Evolutionary conservation across 2,113 vertebrate genomes (phyloP).

Genomic region (Equus quagga): DNA sequence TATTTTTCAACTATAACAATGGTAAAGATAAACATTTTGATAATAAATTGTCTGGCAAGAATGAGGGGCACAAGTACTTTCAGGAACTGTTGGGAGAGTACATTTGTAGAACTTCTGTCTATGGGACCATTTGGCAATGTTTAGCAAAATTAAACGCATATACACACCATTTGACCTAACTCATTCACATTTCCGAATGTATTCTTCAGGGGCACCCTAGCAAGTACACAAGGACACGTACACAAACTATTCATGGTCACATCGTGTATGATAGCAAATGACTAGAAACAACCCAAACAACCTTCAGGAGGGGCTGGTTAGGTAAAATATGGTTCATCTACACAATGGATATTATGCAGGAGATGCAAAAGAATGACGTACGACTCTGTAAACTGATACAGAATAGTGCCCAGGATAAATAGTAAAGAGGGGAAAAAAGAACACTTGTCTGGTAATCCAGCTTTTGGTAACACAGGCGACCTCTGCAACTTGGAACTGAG

Average conservation of each 20-base stretch:
- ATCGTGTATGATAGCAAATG: background rate
- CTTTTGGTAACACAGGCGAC: background rate
- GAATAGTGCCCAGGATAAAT: background rate
- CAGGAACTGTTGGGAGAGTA: background rate
- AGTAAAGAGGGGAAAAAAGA: background rate
- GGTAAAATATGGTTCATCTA: background rate
- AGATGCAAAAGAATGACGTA: background rate
- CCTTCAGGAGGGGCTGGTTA: background rate
- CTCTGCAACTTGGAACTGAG: background rate
- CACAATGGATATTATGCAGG: background rate
- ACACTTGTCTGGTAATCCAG: background rate
- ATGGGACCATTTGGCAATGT: background rate
- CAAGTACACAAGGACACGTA: background rate
- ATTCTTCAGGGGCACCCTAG: background rate
- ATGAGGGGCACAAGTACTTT: background rate
- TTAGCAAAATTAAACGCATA: background rate
- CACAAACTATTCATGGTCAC: background rate
- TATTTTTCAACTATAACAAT: background rate
- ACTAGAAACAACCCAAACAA: background rate
- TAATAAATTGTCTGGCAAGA: background rate
- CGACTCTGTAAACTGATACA: background rate
- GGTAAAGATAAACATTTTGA: background rate
- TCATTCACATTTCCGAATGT: background rate
- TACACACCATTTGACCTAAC: background rate
- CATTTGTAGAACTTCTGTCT: background rate